A percentile compares a stretch with the other conserved stretches of the same genome.
These are phyloP conservation scores for Otolemur crassicaudatus DNA, from an alignment of 2,797 vertebrate genomes.

Conservation along the genomic window DNA sequence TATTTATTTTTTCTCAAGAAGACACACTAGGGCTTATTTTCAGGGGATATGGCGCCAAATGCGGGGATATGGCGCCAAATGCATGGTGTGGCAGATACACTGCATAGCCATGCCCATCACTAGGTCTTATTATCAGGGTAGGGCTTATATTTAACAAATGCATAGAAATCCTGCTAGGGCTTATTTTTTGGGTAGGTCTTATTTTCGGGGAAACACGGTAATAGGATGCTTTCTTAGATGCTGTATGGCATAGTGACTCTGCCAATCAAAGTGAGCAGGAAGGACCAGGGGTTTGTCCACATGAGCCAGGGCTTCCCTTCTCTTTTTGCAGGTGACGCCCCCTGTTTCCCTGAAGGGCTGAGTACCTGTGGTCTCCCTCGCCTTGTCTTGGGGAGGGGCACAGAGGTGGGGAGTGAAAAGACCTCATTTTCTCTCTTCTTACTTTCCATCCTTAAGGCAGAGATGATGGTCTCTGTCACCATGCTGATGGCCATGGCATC, in stretches of 20 bases:
- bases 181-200: too few relatives aligned
- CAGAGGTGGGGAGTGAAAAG: background rate
- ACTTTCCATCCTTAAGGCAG: background rate
- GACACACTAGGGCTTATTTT: too few relatives aligned
- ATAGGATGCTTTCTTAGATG: background rate
- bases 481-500: background rate
- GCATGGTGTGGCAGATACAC: too few relatives aligned
- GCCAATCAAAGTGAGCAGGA: background rate
- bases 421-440: background rate
- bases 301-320: background rate
- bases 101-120: too few relatives aligned
- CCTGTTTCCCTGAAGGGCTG: background rate
- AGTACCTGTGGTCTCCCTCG: background rate
- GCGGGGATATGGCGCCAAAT: too few relatives aligned
- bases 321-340: background rate
- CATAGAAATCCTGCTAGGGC: too few relatives aligned
- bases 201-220: too few relatives aligned
- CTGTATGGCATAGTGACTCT: background rate
- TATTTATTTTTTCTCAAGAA: too few relatives aligned
- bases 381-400: background rate
- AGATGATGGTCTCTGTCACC: constrained; percentile 6
- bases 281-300: background rate
- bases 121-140: too few relatives aligned
- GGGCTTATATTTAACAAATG: too few relatives aligned
- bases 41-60: too few relatives aligned